A percentile compares a stretch with the other conserved stretches of the same genome.
These are phyloP conservation scores for Erpetoichthys calabaricus DNA, from an alignment of 2,797 vertebrate genomes.

Conservation along the genomic window DNA sequence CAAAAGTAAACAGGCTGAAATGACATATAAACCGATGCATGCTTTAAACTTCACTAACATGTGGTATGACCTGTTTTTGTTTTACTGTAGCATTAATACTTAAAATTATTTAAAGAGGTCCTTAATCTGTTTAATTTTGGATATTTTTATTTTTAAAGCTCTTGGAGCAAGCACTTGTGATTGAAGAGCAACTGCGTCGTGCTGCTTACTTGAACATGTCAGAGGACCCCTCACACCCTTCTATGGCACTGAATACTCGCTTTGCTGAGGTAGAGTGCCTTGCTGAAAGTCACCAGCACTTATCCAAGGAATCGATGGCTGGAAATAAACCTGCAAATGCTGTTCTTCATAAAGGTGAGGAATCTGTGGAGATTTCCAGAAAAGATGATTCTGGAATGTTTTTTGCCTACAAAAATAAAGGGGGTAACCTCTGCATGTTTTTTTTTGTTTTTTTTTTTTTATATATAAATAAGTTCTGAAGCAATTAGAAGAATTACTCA, in stretches of 20 bases:
- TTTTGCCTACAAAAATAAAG: background rate
- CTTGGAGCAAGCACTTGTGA: slow-evolving; percentile 87
- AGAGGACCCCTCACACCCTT: slow-evolving; percentile 87
- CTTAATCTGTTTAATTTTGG: too few species aligned
- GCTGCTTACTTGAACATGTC: slow-evolving; percentile 97
- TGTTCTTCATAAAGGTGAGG: slow-evolving; percentile 90
- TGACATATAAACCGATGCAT: too few species aligned
- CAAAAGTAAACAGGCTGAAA: too few species aligned
- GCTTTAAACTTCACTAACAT: too few species aligned
- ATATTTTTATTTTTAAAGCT: slow-evolving; percentile 41
- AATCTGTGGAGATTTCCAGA: slow-evolving; percentile 12
- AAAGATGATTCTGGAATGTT: background rate
- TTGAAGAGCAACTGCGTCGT: slow-evolving; percentile 86
- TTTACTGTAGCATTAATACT: too few species aligned
- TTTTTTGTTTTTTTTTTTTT: slow-evolving; percentile 8
- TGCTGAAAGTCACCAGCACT: slow-evolving; percentile 93
- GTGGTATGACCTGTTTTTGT: too few species aligned
- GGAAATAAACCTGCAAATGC: slow-evolving; percentile 96
- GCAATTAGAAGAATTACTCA: slow-evolving; percentile 94
- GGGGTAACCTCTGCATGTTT: background rate
- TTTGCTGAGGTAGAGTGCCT: slow-evolving; percentile 95
- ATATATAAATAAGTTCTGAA: slow-evolving; percentile 76
- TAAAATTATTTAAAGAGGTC: too few species aligned
- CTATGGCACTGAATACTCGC: slow-evolving; percentile 94
- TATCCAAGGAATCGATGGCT: slow-evolving; percentile 96